Evolutionary conservation across 2,113 vertebrate species (phyloP).

Genomic region (Bungarus multicinctus): DNA sequence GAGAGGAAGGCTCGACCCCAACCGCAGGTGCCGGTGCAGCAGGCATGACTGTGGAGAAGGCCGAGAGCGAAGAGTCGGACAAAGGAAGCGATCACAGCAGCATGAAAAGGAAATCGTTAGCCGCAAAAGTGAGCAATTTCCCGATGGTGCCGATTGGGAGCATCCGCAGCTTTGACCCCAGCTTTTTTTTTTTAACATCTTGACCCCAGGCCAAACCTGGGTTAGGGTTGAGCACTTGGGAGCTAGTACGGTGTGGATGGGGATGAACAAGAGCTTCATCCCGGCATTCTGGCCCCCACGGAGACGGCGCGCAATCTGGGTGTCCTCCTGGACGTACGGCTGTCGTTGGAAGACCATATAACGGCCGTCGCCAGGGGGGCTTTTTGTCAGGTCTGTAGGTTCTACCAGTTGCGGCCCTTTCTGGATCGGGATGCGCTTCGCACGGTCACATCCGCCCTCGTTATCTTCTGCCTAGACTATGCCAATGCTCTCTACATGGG

Average conservation of each 20-base stretch:
- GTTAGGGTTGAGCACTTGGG: background rate
- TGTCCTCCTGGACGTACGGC: too few relatives aligned
- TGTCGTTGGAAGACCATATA: too few relatives aligned
- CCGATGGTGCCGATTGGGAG: background rate
- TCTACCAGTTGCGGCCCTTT: too few relatives aligned
- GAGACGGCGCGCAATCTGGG: too few relatives aligned
- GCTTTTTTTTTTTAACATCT: background rate
- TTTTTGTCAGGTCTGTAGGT: too few relatives aligned
- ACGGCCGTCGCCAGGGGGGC: too few relatives aligned
- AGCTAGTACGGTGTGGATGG: background rate
- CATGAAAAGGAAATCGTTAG: conserved; percentile 65
- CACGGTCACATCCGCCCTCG: too few relatives aligned
- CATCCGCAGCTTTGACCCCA: background rate
- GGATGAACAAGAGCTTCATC: background rate
- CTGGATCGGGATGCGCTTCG: too few relatives aligned
- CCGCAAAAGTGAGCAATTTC: conserved; percentile 63
- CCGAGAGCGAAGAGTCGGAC: conserved; percentile 81
- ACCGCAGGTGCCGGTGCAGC: conserved; percentile 46
- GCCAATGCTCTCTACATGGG: too few relatives aligned
- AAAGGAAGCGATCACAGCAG: conserved; percentile 81
- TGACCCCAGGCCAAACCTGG: background rate
- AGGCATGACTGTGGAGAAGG: conserved; percentile 38
- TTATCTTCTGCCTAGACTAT: too few relatives aligned
- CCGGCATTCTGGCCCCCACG: too few relatives aligned
- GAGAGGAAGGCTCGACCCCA: conserved; percentile 58